Evolutionary conservation across 2,113 vertebrate genomes (phyloP).

Genomic region (Crypturellus undulatus): DNA sequence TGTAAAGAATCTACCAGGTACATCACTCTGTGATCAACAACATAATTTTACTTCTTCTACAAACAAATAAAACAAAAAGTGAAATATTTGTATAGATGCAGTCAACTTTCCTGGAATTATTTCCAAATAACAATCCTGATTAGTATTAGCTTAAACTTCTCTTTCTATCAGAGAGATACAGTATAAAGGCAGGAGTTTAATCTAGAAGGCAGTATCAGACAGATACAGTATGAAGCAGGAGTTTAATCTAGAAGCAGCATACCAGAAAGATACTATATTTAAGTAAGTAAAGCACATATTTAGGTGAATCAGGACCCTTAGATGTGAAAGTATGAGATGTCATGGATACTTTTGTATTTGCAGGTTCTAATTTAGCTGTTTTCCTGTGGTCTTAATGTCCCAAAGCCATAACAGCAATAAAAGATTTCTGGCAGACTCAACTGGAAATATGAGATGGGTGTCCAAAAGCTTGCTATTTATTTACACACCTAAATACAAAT

Average conservation of each 20-base stretch:
- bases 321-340: background rate
- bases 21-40: background rate
- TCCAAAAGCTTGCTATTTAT: constrained; percentile 51
- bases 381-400: background rate
- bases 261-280: background rate
- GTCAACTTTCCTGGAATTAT: background rate
- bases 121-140: background rate
- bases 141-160: background rate
- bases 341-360: background rate
- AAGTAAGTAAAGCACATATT: background rate
- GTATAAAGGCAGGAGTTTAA: too few relatives aligned
- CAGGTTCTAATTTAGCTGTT: background rate
- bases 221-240: background rate
- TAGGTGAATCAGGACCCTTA: background rate
- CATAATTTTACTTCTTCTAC: background rate
- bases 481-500: constrained; percentile 60
- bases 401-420: constrained; percentile 32
- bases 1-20: background rate
- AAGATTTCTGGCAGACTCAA: constrained; percentile 5
- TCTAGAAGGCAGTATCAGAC: background rate
- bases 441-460: constrained; percentile 16
- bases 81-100: background rate
- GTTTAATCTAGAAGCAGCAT: background rate
- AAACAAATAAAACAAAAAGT: background rate
- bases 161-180: background rate